A percentile compares a stretch with the other conserved stretches of the same genome.
These are phyloP conservation scores for Scatophagus argus DNA, from an alignment of 2,113 vertebrate species.

Conservation along the genomic window DNA sequence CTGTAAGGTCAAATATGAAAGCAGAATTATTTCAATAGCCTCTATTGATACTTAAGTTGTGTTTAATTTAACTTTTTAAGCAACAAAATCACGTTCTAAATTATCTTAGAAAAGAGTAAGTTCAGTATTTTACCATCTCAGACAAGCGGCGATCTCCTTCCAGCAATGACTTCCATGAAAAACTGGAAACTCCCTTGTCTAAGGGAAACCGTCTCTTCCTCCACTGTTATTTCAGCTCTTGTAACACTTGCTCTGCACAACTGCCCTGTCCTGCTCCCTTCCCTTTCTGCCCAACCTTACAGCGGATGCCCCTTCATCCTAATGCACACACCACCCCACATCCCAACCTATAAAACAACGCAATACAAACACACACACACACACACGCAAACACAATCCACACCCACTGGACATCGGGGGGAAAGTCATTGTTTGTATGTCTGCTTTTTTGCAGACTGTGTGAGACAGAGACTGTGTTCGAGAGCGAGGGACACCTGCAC, in stretches of 20 bases:
- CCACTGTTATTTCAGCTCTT: constrained; percentile 65
- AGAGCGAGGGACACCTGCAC: constrained; percentile 3
- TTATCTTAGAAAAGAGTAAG: constrained; percentile 15
- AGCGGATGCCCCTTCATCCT: constrained; percentile 53
- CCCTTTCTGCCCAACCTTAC: constrained; percentile 56
- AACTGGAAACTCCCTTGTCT: constrained; percentile 57
- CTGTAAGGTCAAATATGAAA: neutral
- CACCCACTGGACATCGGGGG: constrained; percentile 38
- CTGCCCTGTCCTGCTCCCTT: constrained; percentile 54
- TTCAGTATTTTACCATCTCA: constrained; percentile 70
- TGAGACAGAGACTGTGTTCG: neutral
- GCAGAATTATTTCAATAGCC: neutral
- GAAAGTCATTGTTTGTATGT: constrained; percentile 49
- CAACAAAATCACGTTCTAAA: neutral
- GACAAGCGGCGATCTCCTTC: constrained; percentile 17
- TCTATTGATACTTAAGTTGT: neutral
- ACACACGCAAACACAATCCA: constrained; percentile 46
- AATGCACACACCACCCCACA: constrained; percentile 36
- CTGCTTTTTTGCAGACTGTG: constrained; percentile 37
- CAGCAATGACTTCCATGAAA: constrained; percentile 49
- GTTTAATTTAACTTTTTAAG: neutral
- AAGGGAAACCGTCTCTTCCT: constrained; percentile 67
- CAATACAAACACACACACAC: constrained; percentile 60
- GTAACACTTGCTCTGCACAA: constrained; percentile 49
- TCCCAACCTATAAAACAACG: constrained; percentile 47